These are phyloP conservation scores for Spialia ferax DNA, from an alignment of 2,888 invertebrate genomes.

Conservation along the genomic window DNA sequence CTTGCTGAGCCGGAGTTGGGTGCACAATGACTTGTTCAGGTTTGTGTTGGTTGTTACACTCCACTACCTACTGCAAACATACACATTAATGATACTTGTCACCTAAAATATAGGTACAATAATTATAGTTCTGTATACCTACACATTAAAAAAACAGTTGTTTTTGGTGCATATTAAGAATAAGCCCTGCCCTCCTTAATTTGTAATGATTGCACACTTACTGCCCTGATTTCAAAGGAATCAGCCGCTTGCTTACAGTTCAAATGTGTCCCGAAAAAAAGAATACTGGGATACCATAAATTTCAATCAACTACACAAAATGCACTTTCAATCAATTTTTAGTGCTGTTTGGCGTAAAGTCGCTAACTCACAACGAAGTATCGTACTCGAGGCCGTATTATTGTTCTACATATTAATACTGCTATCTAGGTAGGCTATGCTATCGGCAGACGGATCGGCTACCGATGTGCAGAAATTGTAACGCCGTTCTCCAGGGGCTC, in stretches of 20 bases:
- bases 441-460: constrained; percentile 69
- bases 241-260: not conserved
- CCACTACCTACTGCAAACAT: constrained; percentile 54
- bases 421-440: constrained; percentile 57
- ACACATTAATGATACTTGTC: constrained; percentile 3
- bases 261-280: not conserved
- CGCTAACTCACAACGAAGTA: constrained; percentile 6
- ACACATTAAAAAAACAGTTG: no score
- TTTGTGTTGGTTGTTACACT: constrained; percentile 63
- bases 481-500: constrained; percentile 56
- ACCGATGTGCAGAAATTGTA: constrained; percentile 68
- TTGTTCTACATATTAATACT: constrained; percentile 69
- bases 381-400: constrained; percentile 47
- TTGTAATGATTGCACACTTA: not conserved
- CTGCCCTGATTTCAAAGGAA: not conserved
- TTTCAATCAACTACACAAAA: constrained; percentile 6
- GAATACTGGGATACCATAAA: not conserved
- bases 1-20: constrained; percentile 93
- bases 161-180: not conserved
- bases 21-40: constrained; percentile 53
- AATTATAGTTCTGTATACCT: no score
- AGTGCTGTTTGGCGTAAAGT: not conserved
- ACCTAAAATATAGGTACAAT: not conserved
- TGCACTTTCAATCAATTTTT: not conserved
- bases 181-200: not conserved